Evolutionary conservation across 2,113 vertebrate species (phyloP).

Genomic region (Panthera uncia): DNA sequence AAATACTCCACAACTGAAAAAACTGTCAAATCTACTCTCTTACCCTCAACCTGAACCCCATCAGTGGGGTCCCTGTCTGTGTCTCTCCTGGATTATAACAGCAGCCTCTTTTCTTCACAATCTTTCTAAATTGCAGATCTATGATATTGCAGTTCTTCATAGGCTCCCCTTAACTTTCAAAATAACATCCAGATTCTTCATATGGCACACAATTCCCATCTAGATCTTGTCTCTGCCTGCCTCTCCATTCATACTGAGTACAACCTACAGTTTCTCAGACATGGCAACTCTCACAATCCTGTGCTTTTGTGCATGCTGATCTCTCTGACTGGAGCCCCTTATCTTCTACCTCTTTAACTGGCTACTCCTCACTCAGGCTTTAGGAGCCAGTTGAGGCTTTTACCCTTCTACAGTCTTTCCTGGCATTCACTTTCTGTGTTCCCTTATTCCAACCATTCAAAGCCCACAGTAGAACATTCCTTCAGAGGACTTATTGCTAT

Average conservation of each 20-base stretch:
- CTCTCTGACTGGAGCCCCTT: background rate
- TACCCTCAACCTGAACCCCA: background rate
- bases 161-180: background rate
- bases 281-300: background rate
- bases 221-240: background rate
- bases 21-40: background rate
- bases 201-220: background rate
- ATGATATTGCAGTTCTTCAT: background rate
- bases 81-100: background rate
- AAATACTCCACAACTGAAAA: background rate
- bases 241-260: background rate
- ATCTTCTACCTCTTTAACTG: background rate
- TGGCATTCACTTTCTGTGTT: background rate
- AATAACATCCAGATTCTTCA: conserved; percentile 6
- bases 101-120: background rate
- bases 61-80: background rate
- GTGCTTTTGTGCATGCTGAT: background rate
- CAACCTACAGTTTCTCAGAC: background rate
- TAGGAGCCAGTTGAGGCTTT: background rate
- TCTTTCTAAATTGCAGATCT: background rate
- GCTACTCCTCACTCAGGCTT: background rate
- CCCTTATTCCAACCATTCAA: background rate
- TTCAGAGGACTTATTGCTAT: background rate
- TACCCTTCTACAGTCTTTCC: background rate
- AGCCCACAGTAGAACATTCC: background rate